Conservation (phyloP, 2,113 vertebrate genomes). For the Cathartes aura region DNA sequence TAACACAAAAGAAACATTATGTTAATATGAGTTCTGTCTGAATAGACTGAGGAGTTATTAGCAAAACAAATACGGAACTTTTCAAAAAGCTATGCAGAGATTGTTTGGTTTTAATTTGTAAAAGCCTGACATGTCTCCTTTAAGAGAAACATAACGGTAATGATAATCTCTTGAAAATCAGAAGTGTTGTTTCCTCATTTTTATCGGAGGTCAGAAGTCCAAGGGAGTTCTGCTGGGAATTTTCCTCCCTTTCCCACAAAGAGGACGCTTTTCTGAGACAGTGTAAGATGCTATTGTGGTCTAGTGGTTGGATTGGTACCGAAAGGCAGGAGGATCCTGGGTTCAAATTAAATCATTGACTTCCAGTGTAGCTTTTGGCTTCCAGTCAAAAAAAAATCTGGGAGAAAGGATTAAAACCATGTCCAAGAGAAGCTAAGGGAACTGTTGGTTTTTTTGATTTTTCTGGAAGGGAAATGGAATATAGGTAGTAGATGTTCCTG, state of each 20-base stretch:
- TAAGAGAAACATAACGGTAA: conserved; percentile 22
- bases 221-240: conserved; percentile 68
- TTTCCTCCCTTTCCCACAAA: conserved; percentile 62
- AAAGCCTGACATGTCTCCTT: conserved; percentile 13
- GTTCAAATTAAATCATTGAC: conserved; percentile 35
- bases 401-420: conserved; percentile 20
- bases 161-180: conserved; percentile 50
- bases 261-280: neutral
- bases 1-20: neutral
- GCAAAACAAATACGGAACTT: neutral
- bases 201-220: conserved; percentile 54
- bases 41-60: neutral
- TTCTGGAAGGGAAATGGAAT: neutral
- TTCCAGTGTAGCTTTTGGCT: conserved; percentile 32
- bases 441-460: neutral
- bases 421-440: neutral
- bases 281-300: neutral
- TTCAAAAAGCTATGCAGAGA: neutral
- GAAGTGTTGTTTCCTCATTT: conserved; percentile 47
- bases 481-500: neutral
- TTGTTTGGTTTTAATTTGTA: neutral
- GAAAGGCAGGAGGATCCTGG: conserved; percentile 9
- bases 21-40: neutral
- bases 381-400: conserved; percentile 17
- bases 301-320: neutral